These are phyloP conservation scores for Aculops lycopersici DNA, from an alignment of 1,140 invertebrate genomes.

Conservation along the genomic window DNA sequence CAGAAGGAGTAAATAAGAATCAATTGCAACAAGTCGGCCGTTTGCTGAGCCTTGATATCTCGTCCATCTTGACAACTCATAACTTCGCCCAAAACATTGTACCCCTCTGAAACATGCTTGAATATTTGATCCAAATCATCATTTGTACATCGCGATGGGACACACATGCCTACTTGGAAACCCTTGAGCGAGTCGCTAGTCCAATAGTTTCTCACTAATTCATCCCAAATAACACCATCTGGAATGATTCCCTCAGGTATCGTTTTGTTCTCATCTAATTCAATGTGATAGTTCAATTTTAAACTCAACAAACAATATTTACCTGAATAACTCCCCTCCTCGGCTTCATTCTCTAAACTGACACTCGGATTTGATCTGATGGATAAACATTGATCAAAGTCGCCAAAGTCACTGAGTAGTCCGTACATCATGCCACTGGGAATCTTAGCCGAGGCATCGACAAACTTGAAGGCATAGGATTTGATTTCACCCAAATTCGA, in stretches of 20 bases:
- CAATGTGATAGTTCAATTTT: background rate
- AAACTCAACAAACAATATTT: background rate
- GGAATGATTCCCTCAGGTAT: background rate
- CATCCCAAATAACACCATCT: background rate
- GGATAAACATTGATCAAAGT: slow-evolving; percentile 12
- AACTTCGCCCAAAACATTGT: too few relatives aligned
- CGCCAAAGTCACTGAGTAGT: slow-evolving; percentile 11
- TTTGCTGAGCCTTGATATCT: too few relatives aligned
- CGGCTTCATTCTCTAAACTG: background rate
- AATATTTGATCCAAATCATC: background rate
- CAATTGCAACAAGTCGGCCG: too few relatives aligned
- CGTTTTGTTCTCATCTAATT: background rate
- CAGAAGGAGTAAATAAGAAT: too few relatives aligned
- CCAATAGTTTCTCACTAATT: background rate
- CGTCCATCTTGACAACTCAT: too few relatives aligned
- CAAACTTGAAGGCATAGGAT: too few relatives aligned
- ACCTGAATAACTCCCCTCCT: background rate
- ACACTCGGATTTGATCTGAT: background rate
- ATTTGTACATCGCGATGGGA: background rate
- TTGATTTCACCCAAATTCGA: too few relatives aligned
- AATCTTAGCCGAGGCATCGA: slow-evolving; percentile 13
- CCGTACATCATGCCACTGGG: slow-evolving; percentile 12
- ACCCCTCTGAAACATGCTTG: too few relatives aligned
- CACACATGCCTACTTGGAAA: background rate
- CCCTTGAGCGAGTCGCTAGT: background rate